Percentiles rank a stretch among this genome's conserved stretches.
Evolutionary conservation across 2,113 vertebrate species (phyloP).

Genomic region (Bungarus multicinctus): DNA sequence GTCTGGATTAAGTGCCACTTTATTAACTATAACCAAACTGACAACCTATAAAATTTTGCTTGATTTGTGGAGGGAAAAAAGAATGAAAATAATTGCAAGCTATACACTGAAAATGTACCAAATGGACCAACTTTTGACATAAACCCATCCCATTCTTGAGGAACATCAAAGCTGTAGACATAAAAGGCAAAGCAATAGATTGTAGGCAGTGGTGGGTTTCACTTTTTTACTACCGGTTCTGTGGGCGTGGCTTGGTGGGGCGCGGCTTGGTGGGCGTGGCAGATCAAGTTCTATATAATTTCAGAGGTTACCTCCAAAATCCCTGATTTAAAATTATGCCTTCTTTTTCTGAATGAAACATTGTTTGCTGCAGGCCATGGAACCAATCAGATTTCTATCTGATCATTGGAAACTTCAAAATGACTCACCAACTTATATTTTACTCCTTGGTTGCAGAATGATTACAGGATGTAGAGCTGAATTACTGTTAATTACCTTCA

Average conservation of each 20-base stretch:
- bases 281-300: conserved; percentile 79
- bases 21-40: conserved; percentile 8
- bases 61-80: conserved; percentile 47
- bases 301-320: conserved; percentile 65
- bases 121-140: conserved; percentile 70
- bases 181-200: conserved; percentile 71
- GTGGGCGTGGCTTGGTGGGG: no score
- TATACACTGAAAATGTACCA: conserved; percentile 63
- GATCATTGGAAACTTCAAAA: conserved; percentile 51
- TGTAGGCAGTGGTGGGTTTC: conserved; percentile 50
- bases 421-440: conserved; percentile 47
- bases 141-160: conserved; percentile 64
- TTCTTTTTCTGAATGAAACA: conserved; percentile 64
- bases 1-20: background rate
- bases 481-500: background rate
- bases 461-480: conserved; percentile 4
- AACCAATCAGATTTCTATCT: conserved; percentile 38
- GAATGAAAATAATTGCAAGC: conserved; percentile 67
- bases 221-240: no score
- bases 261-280: no score
- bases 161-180: conserved; percentile 74
- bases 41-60: conserved; percentile 44
- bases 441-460: conserved; percentile 44
- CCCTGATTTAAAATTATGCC: conserved; percentile 72
- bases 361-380: conserved; percentile 54